These are phyloP conservation scores for Itoplectis maculator DNA, from an alignment of 2,888 invertebrate genomes.

Conservation along the genomic window DNA sequence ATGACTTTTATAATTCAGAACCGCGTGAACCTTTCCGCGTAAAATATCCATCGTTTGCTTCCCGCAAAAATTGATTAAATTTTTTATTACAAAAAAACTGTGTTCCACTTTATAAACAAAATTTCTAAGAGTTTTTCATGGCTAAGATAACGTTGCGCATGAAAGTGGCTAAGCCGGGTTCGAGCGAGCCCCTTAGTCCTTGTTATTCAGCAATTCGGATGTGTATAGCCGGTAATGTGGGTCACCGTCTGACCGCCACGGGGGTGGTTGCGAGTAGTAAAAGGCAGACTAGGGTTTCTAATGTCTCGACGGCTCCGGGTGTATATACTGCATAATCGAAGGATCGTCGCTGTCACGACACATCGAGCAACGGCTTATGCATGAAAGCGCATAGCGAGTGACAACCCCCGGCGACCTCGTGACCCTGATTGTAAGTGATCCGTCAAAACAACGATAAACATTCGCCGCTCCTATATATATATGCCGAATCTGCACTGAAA, in stretches of 20 bases:
- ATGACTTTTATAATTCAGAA: too few relatives aligned
- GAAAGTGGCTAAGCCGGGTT: not conserved
- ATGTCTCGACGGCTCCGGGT: slow-evolving; percentile 55
- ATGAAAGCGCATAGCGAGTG: slow-evolving; percentile 13
- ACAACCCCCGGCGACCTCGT: slow-evolving; percentile 10
- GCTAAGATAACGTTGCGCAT: too few relatives aligned
- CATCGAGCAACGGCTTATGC: slow-evolving; percentile 51
- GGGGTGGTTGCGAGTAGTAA: slow-evolving; percentile 40
- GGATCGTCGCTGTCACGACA: slow-evolving; percentile 60
- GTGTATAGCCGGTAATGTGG: slow-evolving; percentile 65
- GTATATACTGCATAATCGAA: slow-evolving; percentile 52
- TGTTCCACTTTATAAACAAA: too few relatives aligned
- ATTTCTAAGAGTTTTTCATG: too few relatives aligned
- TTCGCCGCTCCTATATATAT: not conserved
- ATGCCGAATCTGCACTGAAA: too few relatives aligned
- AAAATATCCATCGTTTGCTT: too few relatives aligned
- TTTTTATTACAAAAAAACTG: too few relatives aligned
- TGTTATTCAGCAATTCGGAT: slow-evolving; percentile 1
- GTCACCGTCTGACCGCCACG: slow-evolving; percentile 67
- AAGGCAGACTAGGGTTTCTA: slow-evolving; percentile 70
- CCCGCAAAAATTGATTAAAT: too few relatives aligned
- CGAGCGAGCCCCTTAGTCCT: not conserved
- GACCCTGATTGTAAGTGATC: slow-evolving; percentile 25
- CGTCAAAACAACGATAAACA: slow-evolving; percentile 38
- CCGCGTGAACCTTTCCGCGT: too few relatives aligned